These are phyloP conservation scores for Macrotrachela quadricornifera DNA, from an alignment of 1,140 invertebrate genomes.

Conservation along the genomic window DNA sequence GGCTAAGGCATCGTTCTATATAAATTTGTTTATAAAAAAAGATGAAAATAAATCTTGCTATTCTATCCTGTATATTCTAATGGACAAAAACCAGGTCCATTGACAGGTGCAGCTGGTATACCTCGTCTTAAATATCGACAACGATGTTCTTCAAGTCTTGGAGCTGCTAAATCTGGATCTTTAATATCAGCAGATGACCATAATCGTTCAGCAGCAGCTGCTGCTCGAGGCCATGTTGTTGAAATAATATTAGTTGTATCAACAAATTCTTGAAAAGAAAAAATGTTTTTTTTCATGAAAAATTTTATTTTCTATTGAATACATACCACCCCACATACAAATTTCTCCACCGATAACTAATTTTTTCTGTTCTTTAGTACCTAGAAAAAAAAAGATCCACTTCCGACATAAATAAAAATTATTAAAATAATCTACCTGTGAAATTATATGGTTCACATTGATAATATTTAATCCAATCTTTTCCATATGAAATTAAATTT, in stretches of 20 bases:
- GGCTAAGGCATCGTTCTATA: too few relatives aligned
- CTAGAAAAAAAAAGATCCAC: background rate
- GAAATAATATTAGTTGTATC: background rate
- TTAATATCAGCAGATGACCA: conserved; percentile 3
- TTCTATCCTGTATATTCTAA: background rate
- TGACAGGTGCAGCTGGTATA: background rate
- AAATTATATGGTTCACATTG: conserved; percentile 17
- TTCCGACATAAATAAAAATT: background rate
- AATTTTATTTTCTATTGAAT: background rate
- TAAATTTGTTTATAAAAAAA: too few relatives aligned
- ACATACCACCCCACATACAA: conserved; percentile 52
- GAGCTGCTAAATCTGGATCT: conserved; percentile 5
- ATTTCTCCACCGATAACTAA: conserved; percentile 59
- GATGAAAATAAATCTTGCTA: too few relatives aligned
- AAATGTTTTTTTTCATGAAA: conserved; percentile 10
- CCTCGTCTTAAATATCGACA: background rate
- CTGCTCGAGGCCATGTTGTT: conserved; percentile 24
- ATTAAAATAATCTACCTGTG: background rate
- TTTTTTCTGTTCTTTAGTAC: conserved; percentile 9
- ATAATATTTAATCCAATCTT: conserved; percentile 27
- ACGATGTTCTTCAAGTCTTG: conserved; percentile 7
- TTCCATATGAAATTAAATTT: conserved; percentile 45
- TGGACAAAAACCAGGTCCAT: background rate
- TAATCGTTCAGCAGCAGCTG: conserved; percentile 37
- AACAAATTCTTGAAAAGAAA: conserved; percentile 18